These are phyloP conservation scores for Chelonia mydas DNA, from an alignment of 2,797 vertebrate species.

Conservation along the genomic window DNA sequence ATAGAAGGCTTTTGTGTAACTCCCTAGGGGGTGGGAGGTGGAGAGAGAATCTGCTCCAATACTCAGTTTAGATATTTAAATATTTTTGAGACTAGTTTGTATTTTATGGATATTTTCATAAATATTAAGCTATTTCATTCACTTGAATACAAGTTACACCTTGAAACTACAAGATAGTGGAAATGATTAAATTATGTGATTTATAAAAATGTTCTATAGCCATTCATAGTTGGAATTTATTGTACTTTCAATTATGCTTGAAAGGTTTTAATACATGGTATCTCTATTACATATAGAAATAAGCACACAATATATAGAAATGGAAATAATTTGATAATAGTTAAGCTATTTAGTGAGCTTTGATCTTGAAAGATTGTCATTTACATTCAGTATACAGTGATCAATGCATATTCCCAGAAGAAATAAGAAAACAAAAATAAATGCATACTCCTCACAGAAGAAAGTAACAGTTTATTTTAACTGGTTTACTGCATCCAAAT, in stretches of 20 bases:
- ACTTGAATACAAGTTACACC: too few relatives aligned
- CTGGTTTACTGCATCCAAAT: background rate
- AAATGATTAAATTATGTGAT: too few relatives aligned
- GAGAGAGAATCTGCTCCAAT: rapidly evolving
- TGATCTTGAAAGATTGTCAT: background rate
- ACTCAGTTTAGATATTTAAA: background rate
- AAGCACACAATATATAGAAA: background rate
- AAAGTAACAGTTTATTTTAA: background rate
- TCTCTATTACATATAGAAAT: background rate
- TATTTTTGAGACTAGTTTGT: background rate
- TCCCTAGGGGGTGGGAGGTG: background rate
- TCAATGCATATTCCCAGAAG: background rate
- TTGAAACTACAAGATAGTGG: too few relatives aligned
- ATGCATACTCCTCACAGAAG: background rate
- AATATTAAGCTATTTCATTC: too few relatives aligned
- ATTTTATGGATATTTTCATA: too few relatives aligned
- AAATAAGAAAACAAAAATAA: constrained; percentile 2
- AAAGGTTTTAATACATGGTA: background rate
- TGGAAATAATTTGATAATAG: background rate
- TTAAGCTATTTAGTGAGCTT: background rate
- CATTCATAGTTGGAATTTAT: too few relatives aligned
- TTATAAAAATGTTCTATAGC: too few relatives aligned
- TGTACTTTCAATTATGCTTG: background rate
- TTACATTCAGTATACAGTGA: background rate
- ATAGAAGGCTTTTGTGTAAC: background rate